Base-by-base conservation (phyloP, 1,140 invertebrate species). In the Alviniconcha marisindica region DNA sequence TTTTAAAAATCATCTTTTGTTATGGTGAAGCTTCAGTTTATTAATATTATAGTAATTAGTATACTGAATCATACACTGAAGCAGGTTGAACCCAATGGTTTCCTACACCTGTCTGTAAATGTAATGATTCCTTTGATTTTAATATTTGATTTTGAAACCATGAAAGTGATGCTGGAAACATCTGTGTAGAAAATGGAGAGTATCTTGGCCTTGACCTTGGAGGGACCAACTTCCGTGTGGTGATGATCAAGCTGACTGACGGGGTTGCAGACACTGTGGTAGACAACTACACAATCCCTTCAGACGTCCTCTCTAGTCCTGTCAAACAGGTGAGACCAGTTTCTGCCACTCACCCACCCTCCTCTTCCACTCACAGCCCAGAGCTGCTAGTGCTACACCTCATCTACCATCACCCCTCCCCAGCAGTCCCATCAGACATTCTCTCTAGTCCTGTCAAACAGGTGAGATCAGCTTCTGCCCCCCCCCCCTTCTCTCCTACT, bases 161-260 rank as follows among this genome's bases (percentile, higher is more conserved):
- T n/a, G n/a, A n/a, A n/a, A n/a, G n/a, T n/a, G n/a, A n/a, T n/a
- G n/a, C n/a, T n/a, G n/a, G n/a, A n/a, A n/a, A n/a, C n/a, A n/a
- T n/a, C n/a, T n/a, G n/a, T n/a, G n/a, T n/a, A 97, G 98, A 99
- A 94, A 95, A 95, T 82, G 99, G 99, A 77, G 97, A 98, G 94
- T 99, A 98, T 92, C 93, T 99, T 89, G 98, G 99, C 0, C 94
- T 99, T 85, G 99, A 99, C 94, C 95, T 99, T 85, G 99, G 99
- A 36, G 99, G 99, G 3, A 99, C 98, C n/a, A 99, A 99, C 93
- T 99, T 99, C 93, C 95, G 99, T 83, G 98, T 99, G 12, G 93
- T 99, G 28, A 94, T 99, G 4, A 97, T 99, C 87, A 96, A 97
- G 69, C 85, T 92, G 80, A 87, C 84, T 18, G 79, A 90, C 83